Base-by-base conservation (phyloP, 2,113 vertebrate genomes). In the Columbina picui region DNA sequence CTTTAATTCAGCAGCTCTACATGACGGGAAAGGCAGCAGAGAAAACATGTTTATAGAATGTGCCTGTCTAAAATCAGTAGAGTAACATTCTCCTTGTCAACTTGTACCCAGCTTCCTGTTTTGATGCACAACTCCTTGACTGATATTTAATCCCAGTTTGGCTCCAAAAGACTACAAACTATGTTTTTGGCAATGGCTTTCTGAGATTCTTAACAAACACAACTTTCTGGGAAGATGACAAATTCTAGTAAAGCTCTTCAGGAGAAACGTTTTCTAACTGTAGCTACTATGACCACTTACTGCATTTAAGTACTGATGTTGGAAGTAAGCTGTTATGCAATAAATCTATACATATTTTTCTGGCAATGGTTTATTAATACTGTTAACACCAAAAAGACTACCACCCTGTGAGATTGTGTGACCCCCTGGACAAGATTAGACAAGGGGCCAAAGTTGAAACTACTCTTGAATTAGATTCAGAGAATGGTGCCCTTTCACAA, bases 91-190 rank as follows among this genome's bases (percentile, higher is more conserved):
- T 84, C 67, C 52, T 39, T 56, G 23, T 89, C 79, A 90, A 4
- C 68, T 86, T 78, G 64, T 67, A 92, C 82, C 76, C 92, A 93
- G 76, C 90, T 93, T 95, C 93, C 93, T 94, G 86, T 94, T 96
- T 93, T 92, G 71, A 93, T 69, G 70, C 74, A 73, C 9, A 1
- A 74, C 76, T 89, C 91, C 56, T 81, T 82, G 84, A 75, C 67
- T 69, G 76, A 87, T 83, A 23, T 71, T 83, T 82, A 94, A 95
- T 95, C 94, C 74, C 71, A 55, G 15, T 79, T 87, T 63, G 61
- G 77, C 67, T 94, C 75, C 76, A 83, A 82, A 89, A 82, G 47
- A 85, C 87, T 91, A 94, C 74, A 91, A 95, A 94, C 93, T 77
- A 79, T 32, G 41, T 87, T 94, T 64, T 95, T 95, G 87, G 84